Base-by-base conservation (phyloP, 2,797 vertebrate genomes). In the Takifugu rubripes region DNA sequence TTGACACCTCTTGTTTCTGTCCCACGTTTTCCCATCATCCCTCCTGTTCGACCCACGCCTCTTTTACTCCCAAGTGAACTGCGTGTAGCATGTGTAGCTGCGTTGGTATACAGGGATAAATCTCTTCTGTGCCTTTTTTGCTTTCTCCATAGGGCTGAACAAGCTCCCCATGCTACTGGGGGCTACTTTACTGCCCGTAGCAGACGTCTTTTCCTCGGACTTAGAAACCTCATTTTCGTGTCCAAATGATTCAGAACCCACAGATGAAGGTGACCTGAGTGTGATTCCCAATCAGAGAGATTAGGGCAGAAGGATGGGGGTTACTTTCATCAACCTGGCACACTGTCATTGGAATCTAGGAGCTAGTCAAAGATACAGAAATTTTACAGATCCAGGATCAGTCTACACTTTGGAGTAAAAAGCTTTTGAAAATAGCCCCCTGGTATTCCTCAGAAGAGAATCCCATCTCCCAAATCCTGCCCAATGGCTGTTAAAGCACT, bases 391-490 rank as follows among this genome's bases (percentile, higher is more conserved):
- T 79, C 79, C 57, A 9, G 27, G 54, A 75, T 74, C 31, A 66
- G 55, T 76, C 84, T 61, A 78, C 88, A 91, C 88, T 91, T 90
- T 88, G 89, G 90, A 92, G 89, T 92, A 90, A 91, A 86, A 90
- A 83, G 86, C 85, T 87, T 89, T 88, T 92, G 92, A 91, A 91
- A 91, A 90, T 91, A 91, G 86, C 90, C 89, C 90, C 88, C 86
- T 73, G 78, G 84, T 78, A 83, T 73, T 71, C 83, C 74, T 80
- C 48, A 1, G 46, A 79, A 79, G 81, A 75, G 53, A 64, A 40
- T 70, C 77, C 84, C 56, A 42, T 56, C 46, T 68, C 73, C 65
- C 45, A 36, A 29, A 29, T 44, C 48, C 36, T 8, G 43, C 60
- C 66, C 17, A 47, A 31, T 49, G 27, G 52, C 51, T 49, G 31